These are phyloP conservation scores for Chrysochloris asiatica DNA, from an alignment of 2,113 vertebrate species.

Conservation along the genomic window DNA sequence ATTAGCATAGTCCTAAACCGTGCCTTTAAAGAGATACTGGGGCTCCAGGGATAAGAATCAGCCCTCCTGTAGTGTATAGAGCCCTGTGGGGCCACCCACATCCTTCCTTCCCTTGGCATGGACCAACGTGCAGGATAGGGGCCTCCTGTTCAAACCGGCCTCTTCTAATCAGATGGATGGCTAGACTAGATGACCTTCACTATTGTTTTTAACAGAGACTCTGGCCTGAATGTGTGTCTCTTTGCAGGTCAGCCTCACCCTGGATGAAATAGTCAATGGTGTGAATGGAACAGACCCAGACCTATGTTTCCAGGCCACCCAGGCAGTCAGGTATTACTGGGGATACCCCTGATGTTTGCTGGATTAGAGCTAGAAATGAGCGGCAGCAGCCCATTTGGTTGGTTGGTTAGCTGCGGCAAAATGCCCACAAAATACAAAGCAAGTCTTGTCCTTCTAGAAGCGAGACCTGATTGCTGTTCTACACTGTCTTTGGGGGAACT, in stretches of 20 bases:
- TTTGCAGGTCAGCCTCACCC: slow-evolving; percentile 80
- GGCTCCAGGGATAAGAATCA: neutral
- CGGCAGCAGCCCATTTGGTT: neutral
- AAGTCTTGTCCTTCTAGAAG: neutral
- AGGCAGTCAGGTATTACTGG: slow-evolving; percentile 88
- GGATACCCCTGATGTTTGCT: neutral
- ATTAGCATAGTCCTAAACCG: neutral
- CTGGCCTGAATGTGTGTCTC: slow-evolving; percentile 50
- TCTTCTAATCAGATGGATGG: neutral
- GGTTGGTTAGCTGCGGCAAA: neutral
- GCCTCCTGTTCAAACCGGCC: neutral
- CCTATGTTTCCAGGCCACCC: slow-evolving; percentile 87
- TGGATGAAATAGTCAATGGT: slow-evolving; percentile 86
- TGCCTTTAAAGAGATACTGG: neutral
- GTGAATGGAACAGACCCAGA: slow-evolving; percentile 82
- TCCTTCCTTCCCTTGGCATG: neutral
- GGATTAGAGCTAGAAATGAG: neutral
- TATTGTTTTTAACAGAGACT: neutral
- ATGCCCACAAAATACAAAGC: neutral
- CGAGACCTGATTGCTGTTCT: neutral
- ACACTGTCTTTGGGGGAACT: slow-evolving; percentile 38
- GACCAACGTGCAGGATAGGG: neutral
- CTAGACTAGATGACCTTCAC: slow-evolving; percentile 51
- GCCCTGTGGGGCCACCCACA: neutral
- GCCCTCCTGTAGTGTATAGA: neutral